Conservation (phyloP, 1,140 invertebrate genomes). For the Venustaconcha ellipsiformis region DNA sequence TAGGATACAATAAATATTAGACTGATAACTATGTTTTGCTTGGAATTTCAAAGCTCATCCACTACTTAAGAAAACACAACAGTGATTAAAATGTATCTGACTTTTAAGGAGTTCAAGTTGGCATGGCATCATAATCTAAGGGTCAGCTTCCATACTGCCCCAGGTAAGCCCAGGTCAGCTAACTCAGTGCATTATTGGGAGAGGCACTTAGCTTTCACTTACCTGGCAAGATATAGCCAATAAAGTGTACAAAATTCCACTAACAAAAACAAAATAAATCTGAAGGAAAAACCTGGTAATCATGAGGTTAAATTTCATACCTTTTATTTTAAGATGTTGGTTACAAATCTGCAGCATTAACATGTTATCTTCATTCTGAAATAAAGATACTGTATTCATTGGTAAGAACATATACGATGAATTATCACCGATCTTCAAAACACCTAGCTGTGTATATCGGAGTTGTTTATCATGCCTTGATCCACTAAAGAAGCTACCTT, state of each 20-base stretch:
- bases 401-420: neutral
- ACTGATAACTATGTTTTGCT: too few relatives aligned
- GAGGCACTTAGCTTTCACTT: too few relatives aligned
- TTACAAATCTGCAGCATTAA: constrained; percentile 63
- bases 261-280: too few relatives aligned
- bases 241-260: too few relatives aligned
- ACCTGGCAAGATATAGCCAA: too few relatives aligned
- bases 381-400: constrained; percentile 17
- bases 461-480: too few relatives aligned
- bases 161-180: neutral
- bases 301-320: constrained; percentile 62
- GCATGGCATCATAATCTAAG: neutral
- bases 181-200: too few relatives aligned
- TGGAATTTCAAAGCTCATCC: neutral
- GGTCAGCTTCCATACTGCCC: too few relatives aligned
- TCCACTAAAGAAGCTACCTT: too few relatives aligned
- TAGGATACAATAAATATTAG: too few relatives aligned
- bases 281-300: neutral
- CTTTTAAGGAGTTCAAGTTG: neutral
- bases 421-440: too few relatives aligned
- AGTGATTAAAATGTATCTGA: neutral
- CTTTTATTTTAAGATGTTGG: constrained; percentile 55
- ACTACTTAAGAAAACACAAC: neutral
- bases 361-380: constrained; percentile 60
- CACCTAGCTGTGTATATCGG: too few relatives aligned